Base-by-base conservation (phyloP, 2,113 vertebrate species). In the Acanthochromis polyacanthus region DNA sequence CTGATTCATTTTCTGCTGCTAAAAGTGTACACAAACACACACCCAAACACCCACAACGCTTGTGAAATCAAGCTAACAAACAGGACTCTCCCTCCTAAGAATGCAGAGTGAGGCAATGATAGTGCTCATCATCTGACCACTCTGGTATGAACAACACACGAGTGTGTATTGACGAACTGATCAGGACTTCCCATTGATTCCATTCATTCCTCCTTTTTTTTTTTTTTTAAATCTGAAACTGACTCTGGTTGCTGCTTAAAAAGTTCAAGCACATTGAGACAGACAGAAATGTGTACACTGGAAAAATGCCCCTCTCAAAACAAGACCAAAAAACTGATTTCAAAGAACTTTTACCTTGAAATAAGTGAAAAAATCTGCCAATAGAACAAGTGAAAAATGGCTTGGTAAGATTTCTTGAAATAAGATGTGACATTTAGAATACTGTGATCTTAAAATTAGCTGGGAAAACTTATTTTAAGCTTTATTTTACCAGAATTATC, bases 21-120 rank as follows among this genome's bases (percentile, higher is more conserved):
- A 63, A n/a, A 80, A 43, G n/a, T n/a, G 16, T 36, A 67, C 16
- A 64, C 59, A 75, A n/a, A 52, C 66, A 50, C 50, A 74, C 53
- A 60, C 67, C 17, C 57, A 75, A 60, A 74, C 45, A 71, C 68
- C 69, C 71, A 15, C 53, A 71, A n/a, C 19, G 45, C n/a, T 73
- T 71, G 50, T 61, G 51, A 75, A 65, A 75, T 79, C 51, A 62
- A 45, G 50, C 50, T 25, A 32, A 62, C 64, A 71, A 83, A 66
- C 65, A 78, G 25, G 59, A 58, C 56, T 77, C 23, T 55, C 63
- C 48, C 60, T 70, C 7, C 19, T 19, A 40, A 32, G 65, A 38
- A 43, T 20, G 20, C 20, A 51, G 30, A 19, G 17, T 28, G 12
- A 64, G 14, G 25, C 36, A 70, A 22, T 46, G 4, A 38, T n/a